Base-by-base conservation (phyloP, 2,113 vertebrate species). In the Condylura cristata region DNA sequence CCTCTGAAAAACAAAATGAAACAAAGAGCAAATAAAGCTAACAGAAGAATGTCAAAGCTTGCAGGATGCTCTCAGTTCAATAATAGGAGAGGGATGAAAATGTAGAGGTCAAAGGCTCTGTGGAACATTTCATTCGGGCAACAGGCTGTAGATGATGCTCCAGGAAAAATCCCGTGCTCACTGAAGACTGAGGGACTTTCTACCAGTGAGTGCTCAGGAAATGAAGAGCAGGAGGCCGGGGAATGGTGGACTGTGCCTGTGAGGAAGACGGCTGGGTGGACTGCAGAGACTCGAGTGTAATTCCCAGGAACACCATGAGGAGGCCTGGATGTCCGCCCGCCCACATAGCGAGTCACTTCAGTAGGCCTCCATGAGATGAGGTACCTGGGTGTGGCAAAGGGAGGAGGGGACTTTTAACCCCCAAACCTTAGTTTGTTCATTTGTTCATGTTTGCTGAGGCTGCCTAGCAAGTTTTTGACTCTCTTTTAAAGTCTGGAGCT, bases 1-100 rank as follows among this genome's bases (percentile, higher is more conserved):
- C 16, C 14, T 82, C 61, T 90, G 83, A 78, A 63, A 89, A 91
- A 37, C 11, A 58, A 75, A 60, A 79, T 61, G 34, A 86, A 86
- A 74, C 46, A 14, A 90, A 58, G 30, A 28, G 10, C 46, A 72
- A 66, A 53, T 88, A 70, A 89, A 87, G 48, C 44, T 34, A 71
- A 32, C 2, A 8, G 26, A 61, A 24, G 30, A n/a, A 14, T 41
- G 53, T 22, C 53, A 56, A 83, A 85, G 39, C 2, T 39, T n/a
- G 34, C 2, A 3, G 18, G 39, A 71, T 79, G 34, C 20, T 81
- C 48, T 83, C 51, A 30, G 6, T 0, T 17, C 18, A 85, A 24
- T 51, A 75, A 56, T 20, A 56, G 56, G 22, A 4, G 2, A 75
- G 51, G 11, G 32, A n/a, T 24, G 22, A 7, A 80, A 68, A 66